A percentile compares a stretch with the other conserved stretches of the same genome.
These are phyloP conservation scores for Kuschelorhynchus macadamiae DNA, from an alignment of 2,888 invertebrate species.

Conservation along the genomic window DNA sequence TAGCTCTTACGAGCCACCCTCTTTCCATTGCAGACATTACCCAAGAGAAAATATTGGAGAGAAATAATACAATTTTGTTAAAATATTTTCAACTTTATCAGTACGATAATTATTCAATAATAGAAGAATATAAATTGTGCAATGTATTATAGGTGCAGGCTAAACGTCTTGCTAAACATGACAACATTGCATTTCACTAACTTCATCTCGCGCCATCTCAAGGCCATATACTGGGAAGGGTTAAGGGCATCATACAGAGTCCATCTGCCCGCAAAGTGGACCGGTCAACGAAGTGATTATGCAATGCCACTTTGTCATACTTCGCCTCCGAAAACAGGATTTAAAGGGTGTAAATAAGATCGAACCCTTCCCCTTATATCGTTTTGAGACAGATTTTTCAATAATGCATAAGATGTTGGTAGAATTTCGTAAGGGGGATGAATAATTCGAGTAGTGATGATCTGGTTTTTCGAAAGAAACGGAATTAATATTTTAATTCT, in stretches of 20 bases:
- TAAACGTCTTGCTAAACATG: no score
- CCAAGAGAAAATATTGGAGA: no score
- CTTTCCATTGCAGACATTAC: no score
- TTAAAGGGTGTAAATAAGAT: conserved; percentile 31
- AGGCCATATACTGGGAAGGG: conserved; percentile 25
- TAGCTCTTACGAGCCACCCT: no score
- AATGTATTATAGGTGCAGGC: no score
- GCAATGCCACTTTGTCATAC: conserved; percentile 16
- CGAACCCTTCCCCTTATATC: conserved; percentile 24
- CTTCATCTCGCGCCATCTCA: conserved; percentile 11
- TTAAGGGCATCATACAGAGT: conserved; percentile 10
- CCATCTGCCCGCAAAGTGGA: conserved; percentile 29
- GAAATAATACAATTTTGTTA: no score
- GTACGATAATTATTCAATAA: no score
- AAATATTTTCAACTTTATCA: no score
- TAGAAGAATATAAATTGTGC: no score
- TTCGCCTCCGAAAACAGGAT: conserved; percentile 20
- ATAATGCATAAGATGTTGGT: conserved; percentile 24
- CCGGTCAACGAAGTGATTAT: conserved; percentile 31
- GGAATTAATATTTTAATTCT: conserved; percentile 12
- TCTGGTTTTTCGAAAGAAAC: conserved; percentile 24
- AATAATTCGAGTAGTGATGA: conserved; percentile 4
- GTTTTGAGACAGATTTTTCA: conserved; percentile 16
- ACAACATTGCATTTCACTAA: conserved; percentile 3
- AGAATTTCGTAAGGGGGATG: conserved; percentile 18